These are phyloP conservation scores for Myopa testacea DNA, from an alignment of 2,888 invertebrate species.

Conservation along the genomic window DNA sequence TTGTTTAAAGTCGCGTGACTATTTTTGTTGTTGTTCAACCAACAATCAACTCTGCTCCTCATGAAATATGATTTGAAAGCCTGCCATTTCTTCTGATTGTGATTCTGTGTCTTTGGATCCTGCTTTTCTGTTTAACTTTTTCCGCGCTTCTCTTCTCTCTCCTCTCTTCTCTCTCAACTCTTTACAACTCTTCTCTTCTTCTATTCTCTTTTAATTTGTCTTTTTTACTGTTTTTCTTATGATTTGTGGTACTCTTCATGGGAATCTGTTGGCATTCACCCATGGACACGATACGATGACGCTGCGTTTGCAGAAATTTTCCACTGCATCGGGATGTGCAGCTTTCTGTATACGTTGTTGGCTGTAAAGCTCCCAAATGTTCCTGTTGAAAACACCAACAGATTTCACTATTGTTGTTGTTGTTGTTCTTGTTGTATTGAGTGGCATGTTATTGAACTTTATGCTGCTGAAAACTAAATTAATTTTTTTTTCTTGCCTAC, in stretches of 20 bases:
- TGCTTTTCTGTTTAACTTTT: background rate
- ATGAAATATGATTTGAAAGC: background rate
- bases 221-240: background rate
- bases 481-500: background rate
- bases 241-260: background rate
- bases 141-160: background rate
- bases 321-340: background rate
- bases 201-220: background rate
- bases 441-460: conserved; percentile 49
- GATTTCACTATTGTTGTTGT: conserved; percentile 9
- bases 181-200: background rate
- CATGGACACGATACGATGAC: background rate
- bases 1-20: background rate
- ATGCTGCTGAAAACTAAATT: conserved; percentile 42
- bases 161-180: background rate
- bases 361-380: background rate
- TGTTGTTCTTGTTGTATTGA: conserved; percentile 39
- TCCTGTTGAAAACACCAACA: background rate
- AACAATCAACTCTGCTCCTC: background rate
- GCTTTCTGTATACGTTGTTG: conserved; percentile 10
- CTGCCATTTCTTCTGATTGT: background rate
- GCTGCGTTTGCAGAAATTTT: conserved; percentile 6
- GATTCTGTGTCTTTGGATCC: background rate
- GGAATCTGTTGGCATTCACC: conserved; percentile 10
- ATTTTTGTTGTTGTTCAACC: background rate